Percentiles rank a stretch among this genome's conserved stretches.
Evolutionary conservation across 1,140 invertebrate species (phyloP).

Genomic region (Metopolophium dirhodum): DNA sequence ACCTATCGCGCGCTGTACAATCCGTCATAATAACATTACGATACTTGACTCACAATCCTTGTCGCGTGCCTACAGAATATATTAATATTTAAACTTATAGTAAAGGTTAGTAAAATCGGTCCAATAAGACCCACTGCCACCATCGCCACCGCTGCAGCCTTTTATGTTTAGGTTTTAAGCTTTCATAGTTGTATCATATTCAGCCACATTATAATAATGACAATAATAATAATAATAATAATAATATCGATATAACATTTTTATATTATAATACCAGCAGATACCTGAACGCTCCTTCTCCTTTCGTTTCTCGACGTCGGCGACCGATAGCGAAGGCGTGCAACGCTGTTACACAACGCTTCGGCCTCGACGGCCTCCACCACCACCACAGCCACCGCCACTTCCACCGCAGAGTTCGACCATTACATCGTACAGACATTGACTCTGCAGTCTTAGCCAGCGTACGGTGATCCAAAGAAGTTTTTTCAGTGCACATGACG

Average conservation of each 20-base stretch:
- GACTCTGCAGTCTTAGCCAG: constrained; percentile 27
- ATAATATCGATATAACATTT: background rate
- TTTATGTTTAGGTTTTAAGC: background rate
- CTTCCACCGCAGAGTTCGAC: background rate
- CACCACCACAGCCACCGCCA: background rate
- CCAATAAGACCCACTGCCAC: background rate
- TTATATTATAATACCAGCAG: background rate
- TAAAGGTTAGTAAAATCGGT: background rate
- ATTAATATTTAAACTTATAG: background rate
- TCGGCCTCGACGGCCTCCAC: background rate
- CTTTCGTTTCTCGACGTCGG: background rate
- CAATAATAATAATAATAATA: background rate
- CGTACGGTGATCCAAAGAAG: constrained; percentile 14
- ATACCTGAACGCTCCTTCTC: background rate
- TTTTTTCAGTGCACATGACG: background rate
- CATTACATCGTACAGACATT: background rate
- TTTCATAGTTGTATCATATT: background rate
- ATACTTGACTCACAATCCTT: background rate
- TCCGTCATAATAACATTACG: background rate
- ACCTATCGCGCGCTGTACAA: background rate
- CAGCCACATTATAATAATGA: background rate
- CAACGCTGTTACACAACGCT: constrained; percentile 3
- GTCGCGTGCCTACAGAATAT: background rate
- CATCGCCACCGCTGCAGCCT: background rate
- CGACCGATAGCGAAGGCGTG: constrained; percentile 6